Percentiles rank a stretch among this genome's conserved stretches.
These are phyloP conservation scores for Ptyas mucosa DNA, from an alignment of 2,113 vertebrate species.

Conservation along the genomic window DNA sequence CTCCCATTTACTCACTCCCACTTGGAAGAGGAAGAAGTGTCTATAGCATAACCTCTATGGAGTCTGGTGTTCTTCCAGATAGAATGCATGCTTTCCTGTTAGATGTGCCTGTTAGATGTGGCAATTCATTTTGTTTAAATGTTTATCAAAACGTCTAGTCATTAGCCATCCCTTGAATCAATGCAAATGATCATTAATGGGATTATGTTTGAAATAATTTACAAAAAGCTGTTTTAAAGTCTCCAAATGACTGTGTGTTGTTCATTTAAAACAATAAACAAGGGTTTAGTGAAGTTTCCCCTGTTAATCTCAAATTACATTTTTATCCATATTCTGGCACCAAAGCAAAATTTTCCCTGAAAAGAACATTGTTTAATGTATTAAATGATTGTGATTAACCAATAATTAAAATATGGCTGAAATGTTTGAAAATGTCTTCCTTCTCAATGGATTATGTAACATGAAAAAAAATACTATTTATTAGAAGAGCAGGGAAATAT, in stretches of 20 bases:
- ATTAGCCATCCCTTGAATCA: conserved; percentile 57
- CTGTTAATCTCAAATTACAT: conserved; percentile 46
- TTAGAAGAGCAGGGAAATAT: conserved; percentile 54
- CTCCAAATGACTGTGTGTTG: conserved; percentile 56
- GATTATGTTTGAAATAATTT: conserved; percentile 62
- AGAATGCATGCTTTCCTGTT: background rate
- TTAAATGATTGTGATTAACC: conserved; percentile 45
- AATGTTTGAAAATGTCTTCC: conserved; percentile 43
- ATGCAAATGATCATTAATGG: conserved; percentile 64
- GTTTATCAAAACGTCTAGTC: conserved; percentile 51
- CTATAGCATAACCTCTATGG: background rate
- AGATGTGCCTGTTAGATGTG: conserved; percentile 6
- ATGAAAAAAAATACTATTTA: conserved; percentile 43
- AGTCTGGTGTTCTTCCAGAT: background rate
- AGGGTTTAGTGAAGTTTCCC: conserved; percentile 55
- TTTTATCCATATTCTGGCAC: conserved; percentile 36
- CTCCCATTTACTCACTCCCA: background rate
- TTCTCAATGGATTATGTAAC: conserved; percentile 29
- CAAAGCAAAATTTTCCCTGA: conserved; percentile 38
- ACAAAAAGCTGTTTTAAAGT: conserved; percentile 57
- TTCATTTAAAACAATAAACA: conserved; percentile 64
- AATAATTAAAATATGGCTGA: conserved; percentile 41
- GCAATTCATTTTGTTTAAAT: conserved; percentile 38
- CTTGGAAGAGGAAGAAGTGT: background rate
- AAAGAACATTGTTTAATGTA: conserved; percentile 25